Evolutionary conservation across 2,113 vertebrate species (phyloP).

Genomic region (Bos indicus): DNA sequence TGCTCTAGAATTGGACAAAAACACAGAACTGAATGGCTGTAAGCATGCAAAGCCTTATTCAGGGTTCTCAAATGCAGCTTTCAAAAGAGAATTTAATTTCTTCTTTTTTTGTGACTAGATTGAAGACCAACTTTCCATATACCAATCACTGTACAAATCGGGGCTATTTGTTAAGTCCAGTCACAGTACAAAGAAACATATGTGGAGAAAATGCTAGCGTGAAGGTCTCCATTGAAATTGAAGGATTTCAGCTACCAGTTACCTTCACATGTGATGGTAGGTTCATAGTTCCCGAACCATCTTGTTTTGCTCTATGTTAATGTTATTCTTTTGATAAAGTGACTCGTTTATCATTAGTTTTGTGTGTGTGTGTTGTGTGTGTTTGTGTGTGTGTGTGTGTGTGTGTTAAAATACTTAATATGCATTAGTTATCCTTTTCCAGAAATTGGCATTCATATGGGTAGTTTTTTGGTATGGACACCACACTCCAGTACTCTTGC

Average conservation of each 20-base stretch:
- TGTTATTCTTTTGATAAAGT: too few species aligned
- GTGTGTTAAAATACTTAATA: constrained; percentile 2
- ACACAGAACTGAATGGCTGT: constrained; percentile 27
- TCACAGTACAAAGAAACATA: constrained; percentile 88
- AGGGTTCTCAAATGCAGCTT: constrained; percentile 33
- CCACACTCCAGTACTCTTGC: too few species aligned
- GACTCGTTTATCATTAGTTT: too few species aligned
- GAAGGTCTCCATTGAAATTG: constrained; percentile 97
- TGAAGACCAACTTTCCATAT: constrained; percentile 88
- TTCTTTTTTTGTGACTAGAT: constrained; percentile 79
- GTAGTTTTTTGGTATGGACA: constrained; percentile 25
- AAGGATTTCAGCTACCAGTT: constrained; percentile 94
- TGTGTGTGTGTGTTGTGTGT: not conserved
- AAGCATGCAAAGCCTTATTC: constrained; percentile 30
- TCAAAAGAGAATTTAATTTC: constrained; percentile 38
- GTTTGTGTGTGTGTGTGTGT: not conserved
- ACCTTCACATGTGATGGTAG: constrained; percentile 99
- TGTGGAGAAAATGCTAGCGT: constrained; percentile 90
- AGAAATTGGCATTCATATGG: not conserved
- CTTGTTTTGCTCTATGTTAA: not conserved
- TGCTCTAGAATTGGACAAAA: constrained; percentile 16
- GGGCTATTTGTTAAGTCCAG: constrained; percentile 92
- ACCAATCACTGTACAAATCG: constrained; percentile 86
- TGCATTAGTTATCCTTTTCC: not conserved
- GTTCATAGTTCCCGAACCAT: constrained; percentile 43